Evolutionary conservation across 2,797 vertebrate genomes (phyloP), one percentile per base, ranked within the genome.

Genomic region (Takifugu rubripes): DNA sequence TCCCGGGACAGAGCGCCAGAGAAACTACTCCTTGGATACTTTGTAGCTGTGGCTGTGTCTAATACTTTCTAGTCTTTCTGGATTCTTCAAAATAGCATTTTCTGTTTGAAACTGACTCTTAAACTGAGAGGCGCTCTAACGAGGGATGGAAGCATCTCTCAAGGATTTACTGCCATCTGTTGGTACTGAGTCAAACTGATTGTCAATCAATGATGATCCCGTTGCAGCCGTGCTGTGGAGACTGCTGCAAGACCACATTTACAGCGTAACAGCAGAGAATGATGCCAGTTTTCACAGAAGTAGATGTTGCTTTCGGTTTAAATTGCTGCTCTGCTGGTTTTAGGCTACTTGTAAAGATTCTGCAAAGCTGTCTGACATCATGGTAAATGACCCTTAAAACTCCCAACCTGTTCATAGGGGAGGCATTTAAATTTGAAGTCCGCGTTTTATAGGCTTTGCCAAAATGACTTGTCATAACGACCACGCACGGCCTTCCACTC

Each of bases 111-210:
- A 49, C 65, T 7, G 25, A 74, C 50, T 58, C 53, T 59, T 36
- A 64, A 67, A 64, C 59, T 67, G 64, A 59, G 53, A 29, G 50
- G 56, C 66, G 44, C 16, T n/a, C 6, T n/a, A 46, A 21, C 16
- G 21, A 21, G 44, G 17, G 44, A 21, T 5, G 44, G 49, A 52
- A 9, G n/a, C 42, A 21, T 78, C 72, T 78, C 72, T 72, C 66
- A 73, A 84, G 83, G 83, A 66, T 54, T 72, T 87, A 88, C 86
- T 88, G 87, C 88, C 88, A 87, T 88, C 88, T 90, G 79, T 86
- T 86, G 88, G 87, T 66, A 6, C 43, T 7, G 5, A 61, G 44
- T 45, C 67, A 79, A 83, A 86, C 31, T 70, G 72, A 79, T 76
- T 49, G 69, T 68, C 52, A 53, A 51, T 48, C 17, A 25, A 65